These are phyloP conservation scores for Hirtodrosophila alboralis DNA, from an alignment of 2,888 invertebrate genomes.

Conservation along the genomic window DNA sequence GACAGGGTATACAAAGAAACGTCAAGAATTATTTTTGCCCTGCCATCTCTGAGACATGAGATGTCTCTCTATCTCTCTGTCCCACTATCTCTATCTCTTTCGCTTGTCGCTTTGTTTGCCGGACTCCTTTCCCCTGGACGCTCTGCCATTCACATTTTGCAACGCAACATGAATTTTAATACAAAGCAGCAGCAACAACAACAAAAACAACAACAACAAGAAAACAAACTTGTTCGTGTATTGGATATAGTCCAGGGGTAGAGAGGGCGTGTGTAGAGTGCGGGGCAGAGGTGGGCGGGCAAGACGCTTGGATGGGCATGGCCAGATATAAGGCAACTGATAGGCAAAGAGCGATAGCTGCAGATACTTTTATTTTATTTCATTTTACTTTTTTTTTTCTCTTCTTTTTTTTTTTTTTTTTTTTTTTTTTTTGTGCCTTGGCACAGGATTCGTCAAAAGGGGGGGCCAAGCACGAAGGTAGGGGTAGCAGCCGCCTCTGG, in stretches of 20 bases:
- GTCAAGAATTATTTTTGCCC: constrained; percentile 36
- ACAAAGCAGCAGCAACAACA: constrained; percentile 39
- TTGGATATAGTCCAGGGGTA: constrained; percentile 5
- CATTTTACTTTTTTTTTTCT: constrained; percentile 22
- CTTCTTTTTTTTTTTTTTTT: constrained; percentile 2
- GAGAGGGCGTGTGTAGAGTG: too few species aligned
- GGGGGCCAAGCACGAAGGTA: not conserved
- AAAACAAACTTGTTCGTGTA: constrained; percentile 48
- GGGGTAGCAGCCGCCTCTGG: constrained; percentile 52
- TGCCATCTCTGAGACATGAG: not conserved
- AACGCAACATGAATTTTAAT: constrained; percentile 62
- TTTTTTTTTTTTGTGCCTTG: constrained; percentile 21
- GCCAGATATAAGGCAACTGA: constrained; percentile 54
- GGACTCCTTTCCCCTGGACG: constrained; percentile 26
- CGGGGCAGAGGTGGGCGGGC: not conserved
- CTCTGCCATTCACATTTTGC: constrained; percentile 47
- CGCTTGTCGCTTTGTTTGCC: constrained; percentile 17
- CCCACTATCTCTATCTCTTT: not conserved
- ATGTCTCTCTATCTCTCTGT: not conserved
- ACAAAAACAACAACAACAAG: constrained; percentile 18
- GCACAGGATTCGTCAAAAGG: constrained; percentile 30
- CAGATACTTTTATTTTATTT: constrained; percentile 60
- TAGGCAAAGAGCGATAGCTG: constrained; percentile 58
- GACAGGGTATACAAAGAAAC: constrained; percentile 7
- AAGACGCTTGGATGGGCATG: constrained; percentile 40